phyloP scores from a whole-genome alignment of 2,888 invertebrate species.

The Plebejus anna region DNA sequence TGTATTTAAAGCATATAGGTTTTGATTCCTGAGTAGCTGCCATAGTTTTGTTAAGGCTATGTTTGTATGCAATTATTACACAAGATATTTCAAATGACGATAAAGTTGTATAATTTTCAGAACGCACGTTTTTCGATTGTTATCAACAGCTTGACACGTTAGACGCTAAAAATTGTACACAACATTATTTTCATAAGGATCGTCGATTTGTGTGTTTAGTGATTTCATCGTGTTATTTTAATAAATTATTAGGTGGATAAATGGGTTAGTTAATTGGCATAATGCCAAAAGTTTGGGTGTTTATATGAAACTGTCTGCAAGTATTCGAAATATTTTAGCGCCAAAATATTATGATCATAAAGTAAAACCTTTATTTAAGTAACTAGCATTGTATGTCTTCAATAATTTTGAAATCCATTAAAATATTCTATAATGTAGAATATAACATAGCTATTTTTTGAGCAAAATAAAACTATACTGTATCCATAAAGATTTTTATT shows the following conservation, averaged over 20 bases:
- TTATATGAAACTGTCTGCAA: not conserved
- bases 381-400: too few species aligned
- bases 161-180: not conserved
- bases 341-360: not conserved
- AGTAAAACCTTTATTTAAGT: not conserved
- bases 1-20: not conserved
- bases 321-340: constrained; percentile 20
- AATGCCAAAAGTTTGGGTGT: not conserved
- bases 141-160: not conserved
- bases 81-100: constrained; percentile 10
- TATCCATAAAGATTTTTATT: constrained; percentile 15
- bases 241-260: not conserved
- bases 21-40: not conserved
- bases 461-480: constrained; percentile 1
- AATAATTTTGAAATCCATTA: not conserved
- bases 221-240: not conserved
- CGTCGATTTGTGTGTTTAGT: not conserved
- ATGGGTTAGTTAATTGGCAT: not conserved
- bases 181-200: not conserved
- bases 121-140: constrained; percentile 7
- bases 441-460: not conserved
- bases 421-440: not conserved
- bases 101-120: not conserved
- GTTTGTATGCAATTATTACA: constrained; percentile 9
- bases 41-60: not conserved